Conservation (phyloP, 2,888 invertebrate species). For the Myathropa florea region DNA sequence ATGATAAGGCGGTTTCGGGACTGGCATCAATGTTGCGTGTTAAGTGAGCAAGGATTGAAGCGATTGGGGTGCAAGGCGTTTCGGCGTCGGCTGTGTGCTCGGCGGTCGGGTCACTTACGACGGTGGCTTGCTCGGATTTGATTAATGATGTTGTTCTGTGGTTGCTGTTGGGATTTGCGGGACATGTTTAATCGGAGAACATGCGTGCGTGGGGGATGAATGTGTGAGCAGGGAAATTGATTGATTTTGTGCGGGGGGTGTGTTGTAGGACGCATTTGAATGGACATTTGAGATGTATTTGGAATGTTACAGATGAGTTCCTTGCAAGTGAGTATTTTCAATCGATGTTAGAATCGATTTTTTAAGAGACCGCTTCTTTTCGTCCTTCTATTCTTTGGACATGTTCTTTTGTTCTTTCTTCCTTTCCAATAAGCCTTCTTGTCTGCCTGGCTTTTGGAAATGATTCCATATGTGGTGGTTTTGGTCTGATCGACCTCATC, state of each 20-base stretch:
- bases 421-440: too few species aligned
- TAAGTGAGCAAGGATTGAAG: neutral
- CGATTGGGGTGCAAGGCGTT: neutral
- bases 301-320: too few species aligned
- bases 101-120: slow-evolving; percentile 20
- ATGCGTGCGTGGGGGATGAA: neutral
- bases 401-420: too few species aligned
- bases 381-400: too few species aligned
- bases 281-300: neutral
- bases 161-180: neutral
- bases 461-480: too few species aligned
- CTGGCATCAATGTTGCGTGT: neutral
- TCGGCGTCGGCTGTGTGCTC: neutral
- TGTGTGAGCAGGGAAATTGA: neutral
- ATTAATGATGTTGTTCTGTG: slow-evolving; percentile 30
- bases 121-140: slow-evolving; percentile 27
- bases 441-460: too few species aligned
- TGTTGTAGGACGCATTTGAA: neutral
- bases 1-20: neutral
- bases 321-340: too few species aligned
- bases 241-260: neutral
- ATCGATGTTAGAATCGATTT: too few species aligned
- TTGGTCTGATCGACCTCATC: too few species aligned
- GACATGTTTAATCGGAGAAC: neutral
- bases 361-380: too few species aligned